These are phyloP conservation scores for Cervus canadensis DNA, from an alignment of 2,113 vertebrate species.

Conservation along the genomic window DNA sequence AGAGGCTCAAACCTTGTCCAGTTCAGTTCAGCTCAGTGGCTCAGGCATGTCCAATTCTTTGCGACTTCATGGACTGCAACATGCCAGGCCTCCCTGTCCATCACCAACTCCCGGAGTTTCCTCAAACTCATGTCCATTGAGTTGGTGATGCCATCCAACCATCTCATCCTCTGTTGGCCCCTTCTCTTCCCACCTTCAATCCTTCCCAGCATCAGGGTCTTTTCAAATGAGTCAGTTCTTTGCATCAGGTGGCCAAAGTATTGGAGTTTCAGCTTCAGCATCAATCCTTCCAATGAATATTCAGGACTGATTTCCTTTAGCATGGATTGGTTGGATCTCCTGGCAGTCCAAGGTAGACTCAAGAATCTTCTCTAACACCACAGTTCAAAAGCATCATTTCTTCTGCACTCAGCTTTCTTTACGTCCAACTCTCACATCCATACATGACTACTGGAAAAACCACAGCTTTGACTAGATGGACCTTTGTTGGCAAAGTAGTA, in stretches of 20 bases:
- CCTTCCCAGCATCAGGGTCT: background rate
- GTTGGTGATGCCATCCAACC: background rate
- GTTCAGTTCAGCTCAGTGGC: background rate
- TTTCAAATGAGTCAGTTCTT: background rate
- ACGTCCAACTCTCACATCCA: background rate
- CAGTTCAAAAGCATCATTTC: background rate
- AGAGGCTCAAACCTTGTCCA: background rate
- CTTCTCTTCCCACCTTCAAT: background rate
- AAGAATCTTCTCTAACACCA: background rate
- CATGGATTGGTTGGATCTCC: background rate
- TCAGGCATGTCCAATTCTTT: background rate
- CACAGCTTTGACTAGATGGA: background rate
- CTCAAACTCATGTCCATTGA: background rate
- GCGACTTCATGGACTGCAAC: fast-evolving
- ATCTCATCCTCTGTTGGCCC: fast-evolving
- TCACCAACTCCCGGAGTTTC: background rate
- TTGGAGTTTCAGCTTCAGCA: background rate
- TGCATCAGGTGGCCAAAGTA: background rate
- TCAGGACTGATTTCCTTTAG: background rate
- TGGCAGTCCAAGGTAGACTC: background rate
- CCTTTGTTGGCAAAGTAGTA: background rate
- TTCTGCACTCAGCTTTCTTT: background rate
- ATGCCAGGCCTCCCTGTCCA: background rate
- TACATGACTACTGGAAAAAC: background rate
- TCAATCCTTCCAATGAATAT: background rate